Percentiles rank a stretch among this genome's conserved stretches.
phyloP scores from a whole-genome alignment of 2,113 vertebrate genomes.

The Epinephelus lanceolatus region DNA sequence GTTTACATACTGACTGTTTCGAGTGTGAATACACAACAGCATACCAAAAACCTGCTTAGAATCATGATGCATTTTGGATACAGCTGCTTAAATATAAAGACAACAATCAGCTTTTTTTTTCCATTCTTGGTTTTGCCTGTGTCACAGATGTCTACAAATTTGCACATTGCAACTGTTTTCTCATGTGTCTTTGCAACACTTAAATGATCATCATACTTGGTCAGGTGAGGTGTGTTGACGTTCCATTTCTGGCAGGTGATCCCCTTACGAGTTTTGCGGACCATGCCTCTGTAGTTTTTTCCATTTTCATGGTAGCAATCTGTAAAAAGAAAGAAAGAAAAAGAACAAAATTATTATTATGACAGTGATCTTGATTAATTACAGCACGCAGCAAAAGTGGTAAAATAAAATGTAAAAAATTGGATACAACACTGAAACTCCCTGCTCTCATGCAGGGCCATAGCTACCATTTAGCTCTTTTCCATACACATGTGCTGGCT shows the following conservation, averaged over 20 bases:
- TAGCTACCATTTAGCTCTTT: not conserved
- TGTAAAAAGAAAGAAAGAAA: constrained; percentile 53
- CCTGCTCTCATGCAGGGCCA: not conserved
- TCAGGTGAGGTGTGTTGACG: constrained; percentile 86
- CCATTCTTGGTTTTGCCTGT: not conserved
- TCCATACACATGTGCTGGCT: too few species aligned
- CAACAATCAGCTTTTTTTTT: not conserved
- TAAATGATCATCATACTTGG: constrained; percentile 84
- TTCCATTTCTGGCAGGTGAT: constrained; percentile 95
- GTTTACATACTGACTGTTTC: not conserved
- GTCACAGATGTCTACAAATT: not conserved
- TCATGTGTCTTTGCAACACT: not conserved
- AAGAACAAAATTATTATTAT: not conserved
- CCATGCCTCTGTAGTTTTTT: constrained; percentile 87
- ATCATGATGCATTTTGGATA: not conserved
- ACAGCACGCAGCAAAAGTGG: not conserved
- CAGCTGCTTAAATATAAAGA: not conserved
- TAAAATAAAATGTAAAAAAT: not conserved
- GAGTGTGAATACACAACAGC: not conserved
- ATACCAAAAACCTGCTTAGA: not conserved
- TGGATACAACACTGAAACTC: not conserved
- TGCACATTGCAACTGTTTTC: too few species aligned
- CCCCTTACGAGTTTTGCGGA: constrained; percentile 94
- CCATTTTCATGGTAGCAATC: constrained; percentile 93
- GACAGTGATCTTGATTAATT: not conserved